phyloP scores from a whole-genome alignment of 1,140 invertebrate species.

The Scaptomyza graminum region DNA sequence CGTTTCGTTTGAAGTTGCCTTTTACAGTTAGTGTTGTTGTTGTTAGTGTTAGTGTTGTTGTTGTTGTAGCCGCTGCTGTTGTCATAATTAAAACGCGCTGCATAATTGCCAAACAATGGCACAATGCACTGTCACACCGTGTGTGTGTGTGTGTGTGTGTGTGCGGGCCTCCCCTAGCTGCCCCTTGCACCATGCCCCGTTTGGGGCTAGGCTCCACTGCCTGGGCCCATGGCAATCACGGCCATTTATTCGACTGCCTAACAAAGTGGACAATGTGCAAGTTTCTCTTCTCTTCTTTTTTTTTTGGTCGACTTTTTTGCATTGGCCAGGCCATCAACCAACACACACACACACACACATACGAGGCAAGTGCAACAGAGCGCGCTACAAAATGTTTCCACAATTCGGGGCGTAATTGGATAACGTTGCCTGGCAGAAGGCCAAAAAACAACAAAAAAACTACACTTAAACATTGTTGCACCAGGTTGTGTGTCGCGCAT shows the following conservation, averaged over 20 bases:
- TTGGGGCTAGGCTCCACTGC: neutral
- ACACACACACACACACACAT: conserved; percentile 17
- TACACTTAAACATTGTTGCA: conserved; percentile 37
- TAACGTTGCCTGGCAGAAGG: conserved; percentile 37
- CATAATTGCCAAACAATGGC: conserved; percentile 79
- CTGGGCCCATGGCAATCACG: conserved; percentile 40
- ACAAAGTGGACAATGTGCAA: conserved; percentile 47
- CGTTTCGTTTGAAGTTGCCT: conserved; percentile 43
- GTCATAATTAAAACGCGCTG: conserved; percentile 78
- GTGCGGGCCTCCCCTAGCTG: neutral
- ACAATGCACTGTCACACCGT: conserved; percentile 16
- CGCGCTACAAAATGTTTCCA: conserved; percentile 40
- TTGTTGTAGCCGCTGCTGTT: conserved; percentile 60
- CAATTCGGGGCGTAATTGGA: conserved; percentile 41
- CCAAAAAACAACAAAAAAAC: conserved; percentile 5
- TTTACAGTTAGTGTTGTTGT: conserved; percentile 17
- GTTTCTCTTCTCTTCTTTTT: conserved; percentile 12
- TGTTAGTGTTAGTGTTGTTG: conserved; percentile 35
- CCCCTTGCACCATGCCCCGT: neutral
- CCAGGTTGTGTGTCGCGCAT: conserved; percentile 19
- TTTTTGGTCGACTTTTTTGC: conserved; percentile 40
- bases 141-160: conserved; percentile 8
- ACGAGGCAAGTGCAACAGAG: conserved; percentile 11
- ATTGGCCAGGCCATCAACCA: conserved; percentile 37
- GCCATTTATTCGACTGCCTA: conserved; percentile 51